Conservation (phyloP, 2,888 invertebrate species). For the Callyntrura sp. region DNA sequence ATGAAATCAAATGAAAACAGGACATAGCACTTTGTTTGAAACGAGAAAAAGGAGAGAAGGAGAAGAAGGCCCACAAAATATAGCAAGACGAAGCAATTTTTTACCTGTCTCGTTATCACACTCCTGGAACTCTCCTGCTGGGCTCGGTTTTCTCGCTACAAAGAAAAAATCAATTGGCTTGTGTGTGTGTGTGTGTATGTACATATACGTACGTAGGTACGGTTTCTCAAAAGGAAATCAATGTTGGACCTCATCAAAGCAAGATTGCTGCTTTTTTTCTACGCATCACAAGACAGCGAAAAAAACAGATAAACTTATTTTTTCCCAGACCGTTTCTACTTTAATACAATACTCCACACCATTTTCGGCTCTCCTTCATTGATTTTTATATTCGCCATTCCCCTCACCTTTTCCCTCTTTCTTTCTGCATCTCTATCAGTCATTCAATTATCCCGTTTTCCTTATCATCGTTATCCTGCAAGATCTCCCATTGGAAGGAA, state of each 20-base stretch:
- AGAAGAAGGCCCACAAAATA: background rate
- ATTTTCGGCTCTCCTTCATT: too few relatives aligned
- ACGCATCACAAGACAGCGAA: too few relatives aligned
- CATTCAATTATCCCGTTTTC: slow-evolving; percentile 20
- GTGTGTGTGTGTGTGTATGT: background rate
- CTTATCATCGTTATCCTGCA: background rate
- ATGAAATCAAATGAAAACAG: slow-evolving; percentile 4
- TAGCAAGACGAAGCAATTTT: slow-evolving; percentile 20
- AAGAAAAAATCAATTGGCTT: background rate
- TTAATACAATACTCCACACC: background rate
- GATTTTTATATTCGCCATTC: background rate
- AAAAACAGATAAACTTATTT: background rate
- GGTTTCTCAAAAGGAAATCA: background rate
- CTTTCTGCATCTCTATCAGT: background rate
- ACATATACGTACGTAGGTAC: background rate
- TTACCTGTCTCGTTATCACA: slow-evolving; percentile 43
- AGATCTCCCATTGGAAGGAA: background rate
- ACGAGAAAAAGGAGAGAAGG: background rate
- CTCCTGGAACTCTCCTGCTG: too few relatives aligned
- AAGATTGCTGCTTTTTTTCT: background rate
- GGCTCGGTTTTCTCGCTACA: too few relatives aligned
- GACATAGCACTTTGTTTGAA: too few relatives aligned
- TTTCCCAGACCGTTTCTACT: background rate
- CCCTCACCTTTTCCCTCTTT: background rate
- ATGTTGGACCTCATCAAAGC: slow-evolving; percentile 1